These are phyloP conservation scores for Drosophila nigromelanica DNA, from an alignment of 1,140 invertebrate genomes.

Conservation along the genomic window DNA sequence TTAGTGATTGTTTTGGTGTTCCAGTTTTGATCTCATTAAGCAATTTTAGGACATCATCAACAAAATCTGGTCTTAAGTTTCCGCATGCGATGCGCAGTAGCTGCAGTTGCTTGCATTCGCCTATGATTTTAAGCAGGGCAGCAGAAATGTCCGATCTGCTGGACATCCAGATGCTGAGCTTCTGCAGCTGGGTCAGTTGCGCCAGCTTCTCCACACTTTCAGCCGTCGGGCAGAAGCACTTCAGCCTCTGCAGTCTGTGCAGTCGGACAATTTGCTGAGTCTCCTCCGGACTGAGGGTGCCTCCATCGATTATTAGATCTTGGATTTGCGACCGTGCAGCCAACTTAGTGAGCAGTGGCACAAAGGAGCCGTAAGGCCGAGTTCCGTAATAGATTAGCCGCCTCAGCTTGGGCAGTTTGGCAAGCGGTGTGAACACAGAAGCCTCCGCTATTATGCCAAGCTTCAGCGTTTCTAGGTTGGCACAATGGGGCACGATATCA, in stretches of 20 bases:
- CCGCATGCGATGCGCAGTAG: slow-evolving; percentile 41
- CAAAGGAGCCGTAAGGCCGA: slow-evolving; percentile 50
- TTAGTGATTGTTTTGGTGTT: slow-evolving; percentile 12
- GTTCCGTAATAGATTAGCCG: slow-evolving; percentile 49
- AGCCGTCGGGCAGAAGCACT: slow-evolving; percentile 51
- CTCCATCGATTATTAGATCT: slow-evolving; percentile 54
- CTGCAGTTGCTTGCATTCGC: slow-evolving; percentile 43
- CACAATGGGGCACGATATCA: slow-evolving; percentile 51
- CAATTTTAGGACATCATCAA: slow-evolving; percentile 35
- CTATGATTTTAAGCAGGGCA: slow-evolving; percentile 40
- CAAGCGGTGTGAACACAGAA: slow-evolving; percentile 35
- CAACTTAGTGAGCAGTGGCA: slow-evolving; percentile 39
- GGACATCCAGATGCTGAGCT: slow-evolving; percentile 59
- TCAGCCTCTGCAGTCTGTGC: slow-evolving; percentile 41
- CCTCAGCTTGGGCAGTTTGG: slow-evolving; percentile 40
- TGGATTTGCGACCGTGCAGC: slow-evolving; percentile 36
- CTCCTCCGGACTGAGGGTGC: slow-evolving; percentile 46
- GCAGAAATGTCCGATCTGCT: slow-evolving; percentile 45
- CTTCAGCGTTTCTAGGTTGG: slow-evolving; percentile 42
- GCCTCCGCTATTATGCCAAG: slow-evolving; percentile 57
- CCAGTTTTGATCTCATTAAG: not conserved
- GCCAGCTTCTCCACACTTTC: slow-evolving; percentile 47
- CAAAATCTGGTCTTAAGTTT: slow-evolving; percentile 20
- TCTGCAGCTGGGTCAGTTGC: slow-evolving; percentile 28
- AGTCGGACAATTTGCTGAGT: slow-evolving; percentile 37